A percentile compares a stretch with the other conserved stretches of the same genome.
Evolutionary conservation across 2,113 vertebrate species (phyloP).

Genomic region (Pygoscelis adeliae): DNA sequence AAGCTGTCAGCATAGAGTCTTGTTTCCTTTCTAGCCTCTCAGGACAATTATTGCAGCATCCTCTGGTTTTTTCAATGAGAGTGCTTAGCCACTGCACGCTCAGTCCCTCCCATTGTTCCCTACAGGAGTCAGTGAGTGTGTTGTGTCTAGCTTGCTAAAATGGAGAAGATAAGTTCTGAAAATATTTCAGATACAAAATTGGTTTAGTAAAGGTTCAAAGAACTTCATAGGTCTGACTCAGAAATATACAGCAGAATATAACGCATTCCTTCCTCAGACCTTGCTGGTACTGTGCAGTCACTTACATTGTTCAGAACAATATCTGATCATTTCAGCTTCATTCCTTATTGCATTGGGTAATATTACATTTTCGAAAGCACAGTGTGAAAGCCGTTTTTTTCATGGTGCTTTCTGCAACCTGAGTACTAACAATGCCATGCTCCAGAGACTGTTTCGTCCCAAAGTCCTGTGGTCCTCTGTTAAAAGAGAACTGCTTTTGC

Average conservation of each 20-base stretch:
- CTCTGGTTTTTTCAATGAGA: constrained; percentile 71
- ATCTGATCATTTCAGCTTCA: background rate
- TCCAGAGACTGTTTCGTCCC: background rate
- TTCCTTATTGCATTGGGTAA: background rate
- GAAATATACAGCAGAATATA: background rate
- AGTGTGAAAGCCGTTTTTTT: background rate
- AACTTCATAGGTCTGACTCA: background rate
- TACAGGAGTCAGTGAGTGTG: background rate
- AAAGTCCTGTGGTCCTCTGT: background rate
- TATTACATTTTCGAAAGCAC: background rate
- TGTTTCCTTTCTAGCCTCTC: constrained; percentile 85
- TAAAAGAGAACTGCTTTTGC: background rate
- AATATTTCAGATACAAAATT: background rate
- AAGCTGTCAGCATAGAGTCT: constrained; percentile 81
- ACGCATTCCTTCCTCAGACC: background rate
- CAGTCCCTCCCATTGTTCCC: constrained; percentile 44
- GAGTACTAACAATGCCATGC: background rate
- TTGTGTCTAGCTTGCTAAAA: constrained; percentile 30
- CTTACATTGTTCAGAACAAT: background rate
- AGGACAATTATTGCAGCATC: constrained; percentile 80
- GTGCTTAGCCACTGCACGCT: constrained; percentile 55
- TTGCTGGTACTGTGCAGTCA: background rate
- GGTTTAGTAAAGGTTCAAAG: background rate
- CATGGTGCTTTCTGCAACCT: background rate
- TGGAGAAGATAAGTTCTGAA: constrained; percentile 35